Conservation (phyloP, 2,797 vertebrate genomes). For the Clamator glandarius region DNA sequence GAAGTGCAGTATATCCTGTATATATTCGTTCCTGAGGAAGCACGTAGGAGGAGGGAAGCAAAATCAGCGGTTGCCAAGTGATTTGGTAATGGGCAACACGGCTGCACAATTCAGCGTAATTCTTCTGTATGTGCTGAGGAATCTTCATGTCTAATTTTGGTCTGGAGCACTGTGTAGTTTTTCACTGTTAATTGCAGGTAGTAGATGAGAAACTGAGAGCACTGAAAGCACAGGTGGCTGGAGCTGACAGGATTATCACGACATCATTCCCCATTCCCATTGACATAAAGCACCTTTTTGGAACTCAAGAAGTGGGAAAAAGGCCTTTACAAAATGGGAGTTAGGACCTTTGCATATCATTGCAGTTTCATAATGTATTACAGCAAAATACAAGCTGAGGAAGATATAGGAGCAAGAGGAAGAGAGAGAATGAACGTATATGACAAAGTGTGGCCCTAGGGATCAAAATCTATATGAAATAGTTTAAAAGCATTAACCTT, state of each 20-base stretch:
- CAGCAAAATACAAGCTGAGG: neutral
- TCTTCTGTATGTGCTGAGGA: neutral
- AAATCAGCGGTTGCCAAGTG: neutral
- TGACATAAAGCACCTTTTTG: neutral
- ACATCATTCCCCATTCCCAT: neutral
- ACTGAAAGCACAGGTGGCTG: neutral
- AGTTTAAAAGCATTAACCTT: neutral
- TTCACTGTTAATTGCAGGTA: neutral
- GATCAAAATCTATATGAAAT: constrained; percentile 8
- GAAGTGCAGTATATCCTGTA: accelerated
- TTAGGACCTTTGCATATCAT: neutral
- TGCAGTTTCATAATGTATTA: neutral
- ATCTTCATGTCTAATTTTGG: neutral
- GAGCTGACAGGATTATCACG: neutral
- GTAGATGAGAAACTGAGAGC: neutral
- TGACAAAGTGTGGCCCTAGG: neutral
- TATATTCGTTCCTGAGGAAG: neutral
- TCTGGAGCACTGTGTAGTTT: neutral
- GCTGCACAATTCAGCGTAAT: neutral
- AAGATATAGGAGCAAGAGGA: neutral
- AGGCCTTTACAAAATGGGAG: neutral
- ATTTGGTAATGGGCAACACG: neutral
- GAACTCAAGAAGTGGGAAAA: neutral
- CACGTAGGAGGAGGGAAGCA: neutral
- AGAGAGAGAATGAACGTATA: neutral